Conservation (phyloP, 2,888 invertebrate genomes). For the Bibio marci region DNA sequence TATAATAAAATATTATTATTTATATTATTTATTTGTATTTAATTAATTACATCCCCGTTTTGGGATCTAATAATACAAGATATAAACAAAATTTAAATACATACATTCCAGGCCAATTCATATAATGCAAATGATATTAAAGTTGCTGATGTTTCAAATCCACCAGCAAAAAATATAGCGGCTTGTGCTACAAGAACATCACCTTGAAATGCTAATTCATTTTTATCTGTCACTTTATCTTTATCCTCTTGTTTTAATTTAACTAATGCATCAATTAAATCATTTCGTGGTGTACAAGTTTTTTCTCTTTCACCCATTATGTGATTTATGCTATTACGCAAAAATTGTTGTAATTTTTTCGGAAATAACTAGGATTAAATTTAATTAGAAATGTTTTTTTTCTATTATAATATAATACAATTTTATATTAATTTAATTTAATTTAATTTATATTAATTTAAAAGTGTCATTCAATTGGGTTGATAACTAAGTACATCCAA, state of each 20-base stretch:
- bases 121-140: constrained; percentile 30
- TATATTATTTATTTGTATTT: too few relatives aligned
- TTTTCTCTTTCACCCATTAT: constrained; percentile 27
- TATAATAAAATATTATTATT: too few relatives aligned
- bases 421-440: too few relatives aligned
- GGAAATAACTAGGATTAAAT: neutral
- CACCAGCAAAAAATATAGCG: constrained; percentile 23
- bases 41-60: too few relatives aligned
- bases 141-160: constrained; percentile 27
- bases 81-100: too few relatives aligned
- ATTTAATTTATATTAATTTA: too few relatives aligned
- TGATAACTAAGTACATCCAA: too few relatives aligned
- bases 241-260: constrained; percentile 19
- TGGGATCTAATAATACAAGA: too few relatives aligned
- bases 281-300: constrained; percentile 23
- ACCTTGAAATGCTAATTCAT: constrained; percentile 12
- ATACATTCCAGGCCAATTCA: constrained; percentile 22
- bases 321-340: constrained; percentile 26
- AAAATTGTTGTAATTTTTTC: constrained; percentile 14
- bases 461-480: too few relatives aligned
- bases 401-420: too few relatives aligned
- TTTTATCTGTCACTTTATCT: neutral
- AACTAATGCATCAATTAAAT: constrained; percentile 32
- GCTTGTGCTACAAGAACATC: constrained; percentile 25
- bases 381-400: too few relatives aligned